A percentile compares a stretch with the other conserved stretches of the same genome.
Evolutionary conservation across 2,113 vertebrate genomes (phyloP).

Genomic region (Trogon melanurus): DNA sequence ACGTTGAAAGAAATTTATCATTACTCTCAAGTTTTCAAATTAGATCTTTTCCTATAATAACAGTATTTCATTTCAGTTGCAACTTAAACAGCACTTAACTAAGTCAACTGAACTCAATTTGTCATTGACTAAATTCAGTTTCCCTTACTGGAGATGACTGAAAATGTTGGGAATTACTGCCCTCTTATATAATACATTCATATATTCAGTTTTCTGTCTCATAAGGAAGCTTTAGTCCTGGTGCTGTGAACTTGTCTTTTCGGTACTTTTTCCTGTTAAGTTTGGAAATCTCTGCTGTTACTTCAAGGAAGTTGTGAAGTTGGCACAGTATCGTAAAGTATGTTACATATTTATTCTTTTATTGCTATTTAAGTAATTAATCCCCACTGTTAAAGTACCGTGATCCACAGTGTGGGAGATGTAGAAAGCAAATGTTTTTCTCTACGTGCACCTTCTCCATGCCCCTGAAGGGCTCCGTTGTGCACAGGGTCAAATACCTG

Average conservation of each 20-base stretch:
- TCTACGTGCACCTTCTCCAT: background rate
- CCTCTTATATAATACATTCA: background rate
- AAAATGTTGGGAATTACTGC: too few relatives aligned
- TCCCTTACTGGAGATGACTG: background rate
- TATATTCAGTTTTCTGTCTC: background rate
- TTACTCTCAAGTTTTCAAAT: background rate
- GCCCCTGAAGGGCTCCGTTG: background rate
- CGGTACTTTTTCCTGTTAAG: background rate
- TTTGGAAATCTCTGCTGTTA: constrained; percentile 13
- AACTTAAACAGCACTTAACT: background rate
- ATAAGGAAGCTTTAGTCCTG: background rate
- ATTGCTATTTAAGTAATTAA: background rate
- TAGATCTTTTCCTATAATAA: background rate
- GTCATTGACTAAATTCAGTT: background rate
- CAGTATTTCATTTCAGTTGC: background rate
- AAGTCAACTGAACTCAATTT: background rate
- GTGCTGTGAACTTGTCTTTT: background rate
- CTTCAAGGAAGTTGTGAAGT: background rate
- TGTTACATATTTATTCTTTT: background rate
- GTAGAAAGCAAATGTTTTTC: background rate
- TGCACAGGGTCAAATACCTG: background rate
- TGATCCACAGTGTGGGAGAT: background rate
- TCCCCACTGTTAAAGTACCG: background rate
- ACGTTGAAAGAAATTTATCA: background rate
- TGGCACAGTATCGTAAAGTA: background rate